phyloP scores from a whole-genome alignment of 2,888 invertebrate genomes.

The Saturnia pavonia region DNA sequence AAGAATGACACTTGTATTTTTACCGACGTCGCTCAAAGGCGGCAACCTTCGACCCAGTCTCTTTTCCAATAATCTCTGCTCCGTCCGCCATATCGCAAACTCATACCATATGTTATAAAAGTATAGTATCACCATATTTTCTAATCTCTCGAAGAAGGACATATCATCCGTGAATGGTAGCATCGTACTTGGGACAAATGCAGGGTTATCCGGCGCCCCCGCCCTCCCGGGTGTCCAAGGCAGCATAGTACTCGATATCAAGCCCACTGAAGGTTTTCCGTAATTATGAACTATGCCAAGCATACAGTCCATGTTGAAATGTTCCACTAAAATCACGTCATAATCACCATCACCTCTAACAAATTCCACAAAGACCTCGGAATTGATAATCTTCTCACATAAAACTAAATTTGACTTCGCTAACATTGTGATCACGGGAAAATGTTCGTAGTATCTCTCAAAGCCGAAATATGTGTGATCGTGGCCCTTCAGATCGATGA shows the following conservation, averaged over 20 bases:
- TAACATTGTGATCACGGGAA: slow-evolving; percentile 33
- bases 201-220: slow-evolving; percentile 64
- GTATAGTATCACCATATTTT: slow-evolving; percentile 58
- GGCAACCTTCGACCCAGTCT: slow-evolving; percentile 58
- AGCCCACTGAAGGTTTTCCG: slow-evolving; percentile 58
- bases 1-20: slow-evolving; percentile 69
- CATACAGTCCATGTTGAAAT: slow-evolving; percentile 76
- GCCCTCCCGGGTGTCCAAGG: slow-evolving; percentile 62
- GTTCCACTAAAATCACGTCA: slow-evolving; percentile 73
- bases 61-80: slow-evolving; percentile 51
- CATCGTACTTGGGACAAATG: slow-evolving; percentile 59
- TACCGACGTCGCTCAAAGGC: slow-evolving; percentile 54
- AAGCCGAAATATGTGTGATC: slow-evolving; percentile 39
- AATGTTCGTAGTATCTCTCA: slow-evolving; percentile 35
- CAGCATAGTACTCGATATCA: slow-evolving; percentile 62
- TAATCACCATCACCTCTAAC: slow-evolving; percentile 54
- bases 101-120: slow-evolving; percentile 47
- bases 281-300: slow-evolving; percentile 66
- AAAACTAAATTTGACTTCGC: slow-evolving; percentile 39
- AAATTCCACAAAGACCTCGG: slow-evolving; percentile 49
- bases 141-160: slow-evolving; percentile 61
- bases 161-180: slow-evolving; percentile 52
- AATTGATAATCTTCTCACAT: slow-evolving; percentile 50
- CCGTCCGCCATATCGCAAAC: slow-evolving; percentile 40
- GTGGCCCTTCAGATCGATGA: slow-evolving; percentile 43